Base-by-base conservation (phyloP, 2,888 invertebrate species). In the Polylopha cassiicola region DNA sequence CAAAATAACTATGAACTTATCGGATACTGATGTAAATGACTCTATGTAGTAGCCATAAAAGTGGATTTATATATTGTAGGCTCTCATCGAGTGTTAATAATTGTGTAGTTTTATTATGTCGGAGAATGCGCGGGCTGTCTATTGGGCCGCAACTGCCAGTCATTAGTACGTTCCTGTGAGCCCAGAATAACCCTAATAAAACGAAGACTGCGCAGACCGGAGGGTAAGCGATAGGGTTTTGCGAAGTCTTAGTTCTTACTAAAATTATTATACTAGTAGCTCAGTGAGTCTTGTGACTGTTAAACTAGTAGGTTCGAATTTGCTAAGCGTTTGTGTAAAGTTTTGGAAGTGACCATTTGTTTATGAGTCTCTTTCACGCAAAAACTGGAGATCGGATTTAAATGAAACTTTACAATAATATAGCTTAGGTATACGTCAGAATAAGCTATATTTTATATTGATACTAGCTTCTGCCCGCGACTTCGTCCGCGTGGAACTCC, bases 141-240 rank as follows among this genome's bases (percentile, higher is more conserved):
- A 59, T 54, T 54, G 55, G 53, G 50, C 47, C 52, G 51, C n/a
- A n/a, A n/a, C 49, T 47, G 52, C 46, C 51, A 51, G 55, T 72
- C 71, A 65, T 70, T 69, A 70, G 67, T 61, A 64, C 61, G 63
- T 66, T 65, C 66, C 67, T 46, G 36, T 48, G 37, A 39, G 58
- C 60, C 58, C 49, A 68, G 61, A 73, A 73, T 73, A 73, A 63
- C 70, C 65, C 63, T 47, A 66, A 72, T 59, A 68, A 68, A 68
- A 70, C 55, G 43, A 61, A 60, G 44, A 36, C 51, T 45, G 48
- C 48, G 20, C 52, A n/a, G n/a, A 37, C 23, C 18, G 38, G 4
- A 22, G 24, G 18, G 38, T 36, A 39, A 36, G 27, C 31, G 38
- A 43, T 49, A 31, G 44, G 45, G 45, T 55, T 58, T 58, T 50